These are phyloP conservation scores for Pollenia angustigena DNA, from an alignment of 2,888 invertebrate species.

Conservation along the genomic window DNA sequence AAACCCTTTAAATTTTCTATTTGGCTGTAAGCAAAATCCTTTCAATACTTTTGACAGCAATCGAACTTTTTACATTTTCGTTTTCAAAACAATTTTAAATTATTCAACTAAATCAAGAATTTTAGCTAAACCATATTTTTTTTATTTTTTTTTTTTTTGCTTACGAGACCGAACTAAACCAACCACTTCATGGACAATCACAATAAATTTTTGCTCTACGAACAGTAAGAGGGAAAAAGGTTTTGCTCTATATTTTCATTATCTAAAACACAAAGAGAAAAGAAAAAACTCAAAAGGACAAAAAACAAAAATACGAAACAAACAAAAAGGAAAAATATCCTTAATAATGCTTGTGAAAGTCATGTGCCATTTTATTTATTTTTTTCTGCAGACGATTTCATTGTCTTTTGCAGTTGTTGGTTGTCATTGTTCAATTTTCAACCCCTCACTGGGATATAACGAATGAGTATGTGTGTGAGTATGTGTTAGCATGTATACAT, in stretches of 20 bases:
- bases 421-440: slow-evolving; percentile 56
- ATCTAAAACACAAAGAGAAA: slow-evolving; percentile 21
- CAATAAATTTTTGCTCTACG: slow-evolving; percentile 6
- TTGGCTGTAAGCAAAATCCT: too few species aligned
- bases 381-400: slow-evolving; percentile 61
- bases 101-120: slow-evolving; percentile 1
- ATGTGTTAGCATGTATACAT: not conserved
- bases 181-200: slow-evolving; percentile 32
- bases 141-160: not conserved
- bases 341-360: slow-evolving; percentile 62
- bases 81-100: not conserved
- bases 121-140: slow-evolving; percentile 11
- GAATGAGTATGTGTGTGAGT: slow-evolving; percentile 3
- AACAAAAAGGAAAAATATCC: slow-evolving; percentile 8
- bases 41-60: too few species aligned
- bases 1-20: too few species aligned
- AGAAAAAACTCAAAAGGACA: not conserved
- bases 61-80: not conserved
- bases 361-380: slow-evolving; percentile 71
- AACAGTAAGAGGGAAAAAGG: not conserved
- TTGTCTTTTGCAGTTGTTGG: slow-evolving; percentile 56
- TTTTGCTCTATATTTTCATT: slow-evolving; percentile 51
- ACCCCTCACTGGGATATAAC: slow-evolving; percentile 52
- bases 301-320: not conserved
- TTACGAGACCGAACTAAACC: slow-evolving; percentile 19